Percentiles rank a stretch among this genome's conserved stretches.
These are phyloP conservation scores for Hippocampus zosterae DNA, from an alignment of 2,113 vertebrate species.

Conservation along the genomic window DNA sequence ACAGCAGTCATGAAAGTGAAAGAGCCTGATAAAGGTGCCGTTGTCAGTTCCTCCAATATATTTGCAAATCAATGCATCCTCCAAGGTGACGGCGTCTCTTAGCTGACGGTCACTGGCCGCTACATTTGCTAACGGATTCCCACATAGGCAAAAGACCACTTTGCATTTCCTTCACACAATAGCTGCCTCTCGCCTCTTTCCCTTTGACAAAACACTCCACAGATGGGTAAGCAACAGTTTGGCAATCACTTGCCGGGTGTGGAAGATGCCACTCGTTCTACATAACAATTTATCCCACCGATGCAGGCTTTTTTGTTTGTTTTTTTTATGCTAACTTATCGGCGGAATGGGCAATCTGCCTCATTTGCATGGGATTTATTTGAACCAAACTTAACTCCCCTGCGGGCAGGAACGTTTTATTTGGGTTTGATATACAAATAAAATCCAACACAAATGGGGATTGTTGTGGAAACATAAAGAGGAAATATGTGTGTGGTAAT, in stretches of 20 bases:
- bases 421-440: constrained; percentile 65
- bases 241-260: constrained; percentile 49
- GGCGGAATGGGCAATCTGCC: constrained; percentile 64
- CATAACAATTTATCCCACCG: constrained; percentile 53
- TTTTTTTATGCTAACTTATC: constrained; percentile 61
- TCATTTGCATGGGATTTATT: constrained; percentile 69
- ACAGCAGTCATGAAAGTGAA: background rate
- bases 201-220: constrained; percentile 51
- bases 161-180: constrained; percentile 28
- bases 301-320: constrained; percentile 57
- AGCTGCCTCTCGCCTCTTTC: constrained; percentile 30
- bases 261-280: constrained; percentile 49
- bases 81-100: constrained; percentile 15
- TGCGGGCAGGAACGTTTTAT: constrained; percentile 29
- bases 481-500: constrained; percentile 49
- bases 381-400: constrained; percentile 57
- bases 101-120: constrained; percentile 46
- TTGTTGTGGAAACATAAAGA: constrained; percentile 57
- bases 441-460: constrained; percentile 47
- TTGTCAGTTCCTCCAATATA: constrained; percentile 32
- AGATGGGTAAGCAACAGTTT: constrained; percentile 62
- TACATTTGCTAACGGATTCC: constrained; percentile 52
- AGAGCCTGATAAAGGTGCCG: background rate
- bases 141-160: constrained; percentile 47
- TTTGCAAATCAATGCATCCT: constrained; percentile 47